Evolutionary conservation across 2,113 vertebrate genomes (phyloP).

Genomic region (Vulpes ferrilata): DNA sequence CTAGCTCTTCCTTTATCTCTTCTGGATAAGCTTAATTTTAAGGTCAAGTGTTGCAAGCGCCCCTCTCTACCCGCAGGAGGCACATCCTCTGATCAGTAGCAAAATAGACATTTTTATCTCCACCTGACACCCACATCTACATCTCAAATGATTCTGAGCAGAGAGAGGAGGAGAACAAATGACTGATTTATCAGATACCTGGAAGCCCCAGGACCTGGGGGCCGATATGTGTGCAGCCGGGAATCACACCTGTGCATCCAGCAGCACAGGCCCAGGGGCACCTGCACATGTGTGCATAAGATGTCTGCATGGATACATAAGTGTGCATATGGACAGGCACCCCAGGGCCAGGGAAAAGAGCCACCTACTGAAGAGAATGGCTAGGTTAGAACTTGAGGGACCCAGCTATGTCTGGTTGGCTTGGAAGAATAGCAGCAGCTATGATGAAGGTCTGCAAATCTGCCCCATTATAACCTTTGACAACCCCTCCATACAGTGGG

Average conservation of each 20-base stretch:
- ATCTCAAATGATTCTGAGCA: neutral
- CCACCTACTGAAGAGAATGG: neutral
- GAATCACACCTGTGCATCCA: accelerated
- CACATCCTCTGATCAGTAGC: neutral
- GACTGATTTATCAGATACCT: neutral
- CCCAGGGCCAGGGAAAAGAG: neutral
- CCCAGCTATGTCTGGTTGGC: neutral
- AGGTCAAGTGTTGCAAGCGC: neutral
- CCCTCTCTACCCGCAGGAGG: neutral
- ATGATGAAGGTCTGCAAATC: neutral
- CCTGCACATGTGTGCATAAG: accelerated
- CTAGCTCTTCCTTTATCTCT: neutral
- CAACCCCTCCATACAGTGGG: neutral
- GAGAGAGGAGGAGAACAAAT: neutral
- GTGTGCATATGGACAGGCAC: neutral
- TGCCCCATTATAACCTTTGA: neutral
- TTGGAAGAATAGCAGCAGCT: neutral
- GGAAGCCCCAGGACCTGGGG: neutral
- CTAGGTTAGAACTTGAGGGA: neutral
- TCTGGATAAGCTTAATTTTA: neutral
- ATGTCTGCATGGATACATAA: too few species aligned
- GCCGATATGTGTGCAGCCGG: neutral
- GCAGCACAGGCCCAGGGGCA: accelerated
- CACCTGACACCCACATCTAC: neutral
- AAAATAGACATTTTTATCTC: conserved; percentile 17